Base-by-base conservation (phyloP, 2,797 vertebrate species). In the Amphiprion clarkii region DNA sequence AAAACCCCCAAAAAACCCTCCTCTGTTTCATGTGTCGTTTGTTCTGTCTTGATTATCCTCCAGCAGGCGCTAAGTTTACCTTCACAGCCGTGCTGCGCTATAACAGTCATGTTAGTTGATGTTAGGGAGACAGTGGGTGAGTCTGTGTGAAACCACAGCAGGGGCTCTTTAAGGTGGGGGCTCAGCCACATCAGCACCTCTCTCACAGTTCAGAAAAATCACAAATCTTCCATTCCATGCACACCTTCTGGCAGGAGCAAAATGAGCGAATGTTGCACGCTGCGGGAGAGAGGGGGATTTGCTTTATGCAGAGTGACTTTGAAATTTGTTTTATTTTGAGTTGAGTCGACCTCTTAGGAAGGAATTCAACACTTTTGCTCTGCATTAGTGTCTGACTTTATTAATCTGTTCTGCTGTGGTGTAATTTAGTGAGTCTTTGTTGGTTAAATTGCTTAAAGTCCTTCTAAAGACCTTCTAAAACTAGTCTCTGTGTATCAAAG, bases 121-220 rank as follows among this genome's bases (percentile, higher is more conserved):
- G 78, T 88, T 78, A 63, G 64, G 78, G 71, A 88, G 80, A 87
- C 70, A 55, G 73, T 74, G 76, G 65, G 76, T 52, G 76, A 87
- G 83, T 60, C 76, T 79, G 85, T 79, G 79, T 88, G 87, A 86
- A 86, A 78, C 78, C 90, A 68, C 91, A 84, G 89, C 71, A 12
- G 92, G 91, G 82, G 70, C 83, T 87, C 80, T 89, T 90, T 90
- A 92, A 91, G 85, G 73, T 23, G 23, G 76, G n/a, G 52, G 58
- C 87, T 85, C 80, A 82, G 79, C 75, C 78, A 83, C 79, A 86
- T 90, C 85, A 82, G 86, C 78, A 73, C 74, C 88, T 83, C 59
- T 55, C 74, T 74, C 54, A 44, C 68, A 67, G 67, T 83, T 89
- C 73, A 79, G 67, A 88, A 88, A 77, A 76, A 84, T 75, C 70